Evolutionary conservation across 2,113 vertebrate species (phyloP).

Genomic region (Spea bombifrons): DNA sequence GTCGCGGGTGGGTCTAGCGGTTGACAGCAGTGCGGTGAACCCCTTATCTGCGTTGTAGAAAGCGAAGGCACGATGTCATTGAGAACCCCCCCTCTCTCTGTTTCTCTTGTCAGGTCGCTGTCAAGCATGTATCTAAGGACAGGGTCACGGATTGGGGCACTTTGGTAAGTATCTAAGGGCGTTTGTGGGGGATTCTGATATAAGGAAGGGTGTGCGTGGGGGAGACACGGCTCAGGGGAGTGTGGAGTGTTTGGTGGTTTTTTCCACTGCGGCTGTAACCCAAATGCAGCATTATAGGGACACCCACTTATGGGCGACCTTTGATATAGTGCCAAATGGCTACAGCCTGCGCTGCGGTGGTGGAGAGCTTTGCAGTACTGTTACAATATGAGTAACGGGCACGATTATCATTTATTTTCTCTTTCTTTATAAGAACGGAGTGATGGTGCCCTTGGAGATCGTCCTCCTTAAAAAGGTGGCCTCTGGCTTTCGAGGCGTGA

Average conservation of each 20-base stretch:
- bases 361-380: background rate
- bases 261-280: constrained; percentile 45
- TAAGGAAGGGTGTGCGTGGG: no score
- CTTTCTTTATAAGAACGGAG: constrained; percentile 71
- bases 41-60: background rate
- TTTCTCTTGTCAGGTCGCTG: constrained; percentile 72
- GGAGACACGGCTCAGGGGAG: background rate
- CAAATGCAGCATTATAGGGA: constrained; percentile 51
- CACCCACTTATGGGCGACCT: constrained; percentile 6
- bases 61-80: background rate
- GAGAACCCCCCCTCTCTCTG: background rate
- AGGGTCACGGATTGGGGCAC: constrained; percentile 90
- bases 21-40: background rate
- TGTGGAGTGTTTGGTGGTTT: constrained; percentile 45
- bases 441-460: constrained; percentile 89
- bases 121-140: constrained; percentile 92
- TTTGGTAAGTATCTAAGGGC: constrained; percentile 73
- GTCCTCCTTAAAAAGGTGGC: constrained; percentile 92
- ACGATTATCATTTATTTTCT: background rate
- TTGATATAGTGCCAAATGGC: background rate
- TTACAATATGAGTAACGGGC: background rate
- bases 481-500: constrained; percentile 85
- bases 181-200: background rate
- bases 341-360: background rate
- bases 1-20: constrained; percentile 14